These are phyloP conservation scores for Alces alces DNA, from an alignment of 2,113 vertebrate genomes.

Conservation along the genomic window DNA sequence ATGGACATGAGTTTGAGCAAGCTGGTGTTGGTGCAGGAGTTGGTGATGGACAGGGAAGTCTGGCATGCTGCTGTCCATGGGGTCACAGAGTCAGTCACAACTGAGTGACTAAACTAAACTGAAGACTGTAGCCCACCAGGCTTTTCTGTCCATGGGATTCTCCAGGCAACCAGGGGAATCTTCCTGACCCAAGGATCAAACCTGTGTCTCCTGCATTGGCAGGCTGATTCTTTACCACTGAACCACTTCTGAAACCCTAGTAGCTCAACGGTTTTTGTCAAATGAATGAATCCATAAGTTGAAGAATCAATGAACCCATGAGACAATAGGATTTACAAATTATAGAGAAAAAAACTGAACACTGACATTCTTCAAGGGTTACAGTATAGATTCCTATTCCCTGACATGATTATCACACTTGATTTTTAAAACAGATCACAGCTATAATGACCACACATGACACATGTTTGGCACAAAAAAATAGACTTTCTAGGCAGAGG, in stretches of 20 bases:
- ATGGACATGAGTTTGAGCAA: background rate
- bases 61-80: background rate
- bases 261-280: background rate
- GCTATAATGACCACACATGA: slow-evolving; percentile 49
- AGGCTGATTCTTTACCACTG: background rate
- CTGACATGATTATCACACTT: background rate
- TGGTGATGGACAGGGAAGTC: background rate
- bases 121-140: background rate
- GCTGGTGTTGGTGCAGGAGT: background rate
- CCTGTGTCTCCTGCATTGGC: background rate
- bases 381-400: background rate
- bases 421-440: background rate
- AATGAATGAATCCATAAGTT: background rate
- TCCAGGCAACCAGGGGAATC: background rate
- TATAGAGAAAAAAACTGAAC: background rate
- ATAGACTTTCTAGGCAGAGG: slow-evolving; percentile 26
- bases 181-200: background rate
- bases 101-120: background rate
- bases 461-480: slow-evolving; percentile 50
- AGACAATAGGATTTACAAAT: background rate
- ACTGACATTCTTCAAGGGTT: background rate
- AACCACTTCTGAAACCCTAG: background rate
- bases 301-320: background rate
- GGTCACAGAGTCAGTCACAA: background rate
- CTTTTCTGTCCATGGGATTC: background rate